Percentiles rank a stretch among this genome's conserved stretches.
Conservation (phyloP, 2,888 invertebrate genomes). For the Himalopsyche japonica region DNA sequence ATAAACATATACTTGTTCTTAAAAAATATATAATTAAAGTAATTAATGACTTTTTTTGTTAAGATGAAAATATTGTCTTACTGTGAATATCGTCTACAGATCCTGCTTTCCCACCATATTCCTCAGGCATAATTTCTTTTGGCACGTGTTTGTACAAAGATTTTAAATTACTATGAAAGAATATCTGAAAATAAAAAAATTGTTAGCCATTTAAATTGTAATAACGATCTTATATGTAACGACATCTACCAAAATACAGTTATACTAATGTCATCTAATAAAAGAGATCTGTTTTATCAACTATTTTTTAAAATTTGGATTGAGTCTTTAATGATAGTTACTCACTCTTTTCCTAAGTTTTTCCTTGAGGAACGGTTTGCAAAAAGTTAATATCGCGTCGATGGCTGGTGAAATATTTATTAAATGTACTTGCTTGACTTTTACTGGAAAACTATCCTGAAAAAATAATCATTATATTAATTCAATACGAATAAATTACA, state of each 20-base stretch:
- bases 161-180: slow-evolving; percentile 74
- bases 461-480: slow-evolving; percentile 26
- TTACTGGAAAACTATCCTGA: slow-evolving; percentile 85
- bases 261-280: too few species aligned
- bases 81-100: slow-evolving; percentile 72
- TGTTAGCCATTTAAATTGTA: too few species aligned
- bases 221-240: too few species aligned
- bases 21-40: too few species aligned
- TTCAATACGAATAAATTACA: too few species aligned
- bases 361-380: slow-evolving; percentile 85
- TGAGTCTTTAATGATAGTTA: too few species aligned
- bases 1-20: too few species aligned
- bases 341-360: slow-evolving; percentile 77
- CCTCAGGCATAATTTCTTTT: slow-evolving; percentile 76
- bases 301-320: too few species aligned
- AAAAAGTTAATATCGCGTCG: slow-evolving; percentile 82
- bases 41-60: too few species aligned
- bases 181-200: slow-evolving; percentile 58
- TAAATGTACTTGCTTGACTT: slow-evolving; percentile 84
- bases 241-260: not conserved
- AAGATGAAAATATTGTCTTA: slow-evolving; percentile 46
- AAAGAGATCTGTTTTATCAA: too few species aligned
- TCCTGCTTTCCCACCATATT: slow-evolving; percentile 83
- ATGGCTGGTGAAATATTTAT: slow-evolving; percentile 82
- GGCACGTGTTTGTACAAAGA: slow-evolving; percentile 79